These are phyloP conservation scores for Sprattus sprattus DNA, from an alignment of 2,113 vertebrate species.

Conservation along the genomic window DNA sequence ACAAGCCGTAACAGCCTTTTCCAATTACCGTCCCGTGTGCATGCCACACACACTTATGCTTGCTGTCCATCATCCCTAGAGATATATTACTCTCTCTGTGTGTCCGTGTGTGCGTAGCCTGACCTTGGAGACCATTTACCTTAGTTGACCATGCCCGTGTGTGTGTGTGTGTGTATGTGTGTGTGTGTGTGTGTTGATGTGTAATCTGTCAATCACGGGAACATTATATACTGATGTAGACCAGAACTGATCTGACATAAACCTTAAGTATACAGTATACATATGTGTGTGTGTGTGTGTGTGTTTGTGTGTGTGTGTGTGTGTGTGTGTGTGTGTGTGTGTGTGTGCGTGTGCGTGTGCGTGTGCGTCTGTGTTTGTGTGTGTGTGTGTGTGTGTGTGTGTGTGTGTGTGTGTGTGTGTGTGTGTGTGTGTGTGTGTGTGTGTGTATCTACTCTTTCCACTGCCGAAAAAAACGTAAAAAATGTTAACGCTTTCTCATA, in stretches of 20 bases:
- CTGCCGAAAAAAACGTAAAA: neutral
- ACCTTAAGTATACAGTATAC: neutral
- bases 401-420: neutral
- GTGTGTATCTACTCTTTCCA: neutral
- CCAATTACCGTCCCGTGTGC: slow-evolving; percentile 12
- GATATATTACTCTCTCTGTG: neutral
- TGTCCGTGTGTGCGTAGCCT: neutral
- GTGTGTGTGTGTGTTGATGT: slow-evolving; percentile 16
- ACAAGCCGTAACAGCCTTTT: slow-evolving; percentile 24
- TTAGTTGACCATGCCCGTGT: neutral
- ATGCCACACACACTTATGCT: slow-evolving; percentile 13
- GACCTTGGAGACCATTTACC: neutral
- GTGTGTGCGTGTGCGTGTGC: neutral
- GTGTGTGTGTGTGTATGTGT: slow-evolving; percentile 15
- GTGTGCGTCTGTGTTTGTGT: neutral
- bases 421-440: neutral
- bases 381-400: neutral
- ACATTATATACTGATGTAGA: slow-evolving; percentile 20
- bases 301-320: neutral
- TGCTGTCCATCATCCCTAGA: slow-evolving; percentile 12
- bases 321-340: neutral
- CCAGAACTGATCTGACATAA: neutral
- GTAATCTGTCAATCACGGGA: neutral
- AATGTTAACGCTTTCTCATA: neutral
- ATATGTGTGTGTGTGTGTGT: neutral